Conservation (phyloP, 2,113 vertebrate species). For the Oreochromis spilurus region DNA sequence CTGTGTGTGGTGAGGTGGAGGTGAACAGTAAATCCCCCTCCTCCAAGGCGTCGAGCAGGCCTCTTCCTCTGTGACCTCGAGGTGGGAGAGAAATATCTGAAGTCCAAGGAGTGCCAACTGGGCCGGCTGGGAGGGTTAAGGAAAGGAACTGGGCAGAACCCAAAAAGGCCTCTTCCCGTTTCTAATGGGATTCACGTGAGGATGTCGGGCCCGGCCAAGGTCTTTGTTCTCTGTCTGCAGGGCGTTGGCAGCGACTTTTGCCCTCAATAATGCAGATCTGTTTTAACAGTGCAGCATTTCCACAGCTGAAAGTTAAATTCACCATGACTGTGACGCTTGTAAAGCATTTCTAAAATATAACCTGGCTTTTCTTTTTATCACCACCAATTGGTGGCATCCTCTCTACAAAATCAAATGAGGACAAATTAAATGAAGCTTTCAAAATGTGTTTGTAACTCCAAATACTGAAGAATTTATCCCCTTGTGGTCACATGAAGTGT, state of each 20-base stretch:
- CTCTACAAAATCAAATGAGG: neutral
- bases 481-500: neutral
- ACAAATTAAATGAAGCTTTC: neutral
- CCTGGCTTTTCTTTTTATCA: neutral
- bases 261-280: neutral
- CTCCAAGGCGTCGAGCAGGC: neutral
- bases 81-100: conserved; percentile 35
- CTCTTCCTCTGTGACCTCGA: conserved; percentile 47
- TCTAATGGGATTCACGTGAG: conserved; percentile 51
- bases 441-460: neutral
- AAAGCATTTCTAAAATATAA: neutral
- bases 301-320: neutral
- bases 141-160: conserved; percentile 16
- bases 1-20: conserved; percentile 4
- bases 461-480: neutral
- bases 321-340: neutral
- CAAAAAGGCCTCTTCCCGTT: conserved; percentile 39
- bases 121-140: conserved; percentile 14
- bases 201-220: neutral
- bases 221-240: conserved; percentile 44
- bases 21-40: conserved; percentile 25
- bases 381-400: neutral
- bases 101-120: conserved; percentile 51
- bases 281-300: neutral
- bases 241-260: neutral